Base-by-base conservation (phyloP, 2,797 vertebrate species). In the Thalassophryne amazonica region DNA sequence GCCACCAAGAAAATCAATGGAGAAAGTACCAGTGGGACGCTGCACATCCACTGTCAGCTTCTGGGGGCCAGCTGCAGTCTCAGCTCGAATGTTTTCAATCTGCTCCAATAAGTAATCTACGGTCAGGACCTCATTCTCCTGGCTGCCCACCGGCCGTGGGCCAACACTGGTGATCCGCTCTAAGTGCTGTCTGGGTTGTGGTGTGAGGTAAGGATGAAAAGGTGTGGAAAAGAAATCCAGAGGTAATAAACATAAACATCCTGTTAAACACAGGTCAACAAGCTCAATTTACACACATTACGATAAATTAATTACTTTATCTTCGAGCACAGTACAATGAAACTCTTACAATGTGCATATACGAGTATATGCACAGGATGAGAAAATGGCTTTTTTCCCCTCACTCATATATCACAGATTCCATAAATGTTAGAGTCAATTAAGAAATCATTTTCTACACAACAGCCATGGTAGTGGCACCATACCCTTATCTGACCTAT, bases 1-100 rank as follows among this genome's bases (percentile, higher is more conserved):
- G 15, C 96, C 97, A 16, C 97, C 95, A 1, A 98, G 87, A 66
- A 99, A 99, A 79, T 98, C 93, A 55, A 98, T 94, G 79, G 92
- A 96, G 80, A 99, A 99, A 13, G 95, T 91, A 36, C 97, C 97
- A 0, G 94, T 97, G 41, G 96, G 96, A 6, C 89, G 91, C 60
- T 97, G 96, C 18, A 96, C 49, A 3, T 98, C 93, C 47, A 96
- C 77, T 0, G 83, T 90, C 33, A 99, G 85, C 57, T 74, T 88
- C 68, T 97, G 93, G 24, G 80, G 84, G 2, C 86, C 80, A 0
- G 60, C 28, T 0, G 49, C 77, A 1, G 89, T 92, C 80, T 90
- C 87, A 1, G 7, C 48, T 51, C 88, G 83, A 61, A 98, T 93
- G 34, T 69, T 64, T 63, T 91, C 87, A 4, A 97, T 91, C 89